phyloP scores from a whole-genome alignment of 2,888 invertebrate genomes.

The Thyatira batis region DNA sequence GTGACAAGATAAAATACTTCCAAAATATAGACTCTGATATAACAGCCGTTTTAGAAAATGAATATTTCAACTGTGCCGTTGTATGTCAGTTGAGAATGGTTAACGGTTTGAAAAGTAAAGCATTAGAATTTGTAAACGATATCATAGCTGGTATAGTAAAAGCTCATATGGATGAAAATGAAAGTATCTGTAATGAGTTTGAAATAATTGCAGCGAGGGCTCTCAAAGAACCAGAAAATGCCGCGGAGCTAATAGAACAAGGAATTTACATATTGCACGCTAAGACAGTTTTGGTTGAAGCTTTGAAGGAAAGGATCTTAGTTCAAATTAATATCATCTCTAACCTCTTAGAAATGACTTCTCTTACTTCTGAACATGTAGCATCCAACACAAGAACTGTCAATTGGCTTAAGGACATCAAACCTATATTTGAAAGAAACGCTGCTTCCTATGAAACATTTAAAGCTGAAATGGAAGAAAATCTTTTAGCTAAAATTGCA shows the following conservation, averaged over 20 bases:
- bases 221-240: constrained; percentile 87
- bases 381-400: constrained; percentile 91
- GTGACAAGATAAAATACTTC: constrained; percentile 83
- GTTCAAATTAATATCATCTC: constrained; percentile 85
- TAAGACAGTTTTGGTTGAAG: constrained; percentile 86
- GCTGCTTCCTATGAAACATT: constrained; percentile 90
- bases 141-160: constrained; percentile 85
- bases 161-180: constrained; percentile 85
- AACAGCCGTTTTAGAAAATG: constrained; percentile 84
- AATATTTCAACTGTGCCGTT: constrained; percentile 86
- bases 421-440: constrained; percentile 91
- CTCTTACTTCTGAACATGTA: constrained; percentile 88
- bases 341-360: constrained; percentile 89
- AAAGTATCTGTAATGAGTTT: constrained; percentile 87
- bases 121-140: constrained; percentile 81
- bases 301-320: constrained; percentile 87
- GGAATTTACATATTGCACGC: constrained; percentile 91
- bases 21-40: constrained; percentile 83
- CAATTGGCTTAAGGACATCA: constrained; percentile 91
- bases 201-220: constrained; percentile 86
- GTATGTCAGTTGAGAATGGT: constrained; percentile 85
- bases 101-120: constrained; percentile 81
- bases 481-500: constrained; percentile 85
- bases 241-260: constrained; percentile 91
- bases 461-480: constrained; percentile 93